Conservation (phyloP, 35 echinoderm and acorn worm species). For the Eucidaris tribuloides region DNA sequence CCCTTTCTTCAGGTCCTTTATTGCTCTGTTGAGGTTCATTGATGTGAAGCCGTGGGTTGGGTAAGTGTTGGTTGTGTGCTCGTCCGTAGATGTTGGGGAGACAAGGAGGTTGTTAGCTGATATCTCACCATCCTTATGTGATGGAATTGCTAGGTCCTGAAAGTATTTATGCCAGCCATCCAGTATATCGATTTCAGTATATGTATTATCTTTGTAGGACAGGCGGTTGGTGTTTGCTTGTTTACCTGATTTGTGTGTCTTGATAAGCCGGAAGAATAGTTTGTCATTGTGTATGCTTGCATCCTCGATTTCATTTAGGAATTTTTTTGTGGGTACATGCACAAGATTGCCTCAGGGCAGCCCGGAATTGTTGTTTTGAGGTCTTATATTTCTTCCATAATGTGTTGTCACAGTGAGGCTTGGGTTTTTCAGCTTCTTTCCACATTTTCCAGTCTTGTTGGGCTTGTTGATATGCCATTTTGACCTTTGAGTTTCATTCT, state of each 20-base stretch:
- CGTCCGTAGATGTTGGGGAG: neutral
- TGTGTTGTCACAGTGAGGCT: neutral
- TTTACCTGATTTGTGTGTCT: neutral
- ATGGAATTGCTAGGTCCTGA: neutral
- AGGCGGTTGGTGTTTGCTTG: neutral
- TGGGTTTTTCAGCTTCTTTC: neutral
- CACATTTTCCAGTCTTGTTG: neutral
- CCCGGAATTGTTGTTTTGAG: neutral
- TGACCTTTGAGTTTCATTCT: neutral
- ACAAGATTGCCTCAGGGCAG: neutral
- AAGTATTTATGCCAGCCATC: neutral
- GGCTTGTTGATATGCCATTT: neutral
- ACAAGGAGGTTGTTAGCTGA: neutral
- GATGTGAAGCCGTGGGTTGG: too few species aligned
- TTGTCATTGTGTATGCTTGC: neutral
- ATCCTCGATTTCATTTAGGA: neutral
- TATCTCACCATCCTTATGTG: neutral
- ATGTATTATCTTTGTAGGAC: neutral
- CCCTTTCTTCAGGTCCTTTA: neutral
- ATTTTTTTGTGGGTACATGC: neutral
- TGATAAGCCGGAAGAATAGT: neutral
- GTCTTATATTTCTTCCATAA: neutral
- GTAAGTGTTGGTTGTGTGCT: neutral
- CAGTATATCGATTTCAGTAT: neutral
- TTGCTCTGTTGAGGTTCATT: neutral